Conservation (phyloP, 2,888 invertebrate genomes). For the Leptopterna dolabrata region DNA sequence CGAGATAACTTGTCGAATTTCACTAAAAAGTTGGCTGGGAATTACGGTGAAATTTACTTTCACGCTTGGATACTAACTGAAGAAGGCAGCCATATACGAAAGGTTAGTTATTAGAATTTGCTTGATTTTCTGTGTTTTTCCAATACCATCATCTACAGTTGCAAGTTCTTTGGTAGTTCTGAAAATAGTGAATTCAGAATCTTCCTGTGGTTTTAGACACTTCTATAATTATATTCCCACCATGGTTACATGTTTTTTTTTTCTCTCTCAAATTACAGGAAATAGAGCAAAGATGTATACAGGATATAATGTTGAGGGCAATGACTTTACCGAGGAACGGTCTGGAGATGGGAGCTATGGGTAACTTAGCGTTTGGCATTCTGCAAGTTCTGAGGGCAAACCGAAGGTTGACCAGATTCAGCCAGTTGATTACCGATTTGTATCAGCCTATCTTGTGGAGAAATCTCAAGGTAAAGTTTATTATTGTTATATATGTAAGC, state of each 20-base stretch:
- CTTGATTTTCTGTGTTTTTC: too few species aligned
- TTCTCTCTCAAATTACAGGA: constrained; percentile 52
- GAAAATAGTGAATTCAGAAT: too few species aligned
- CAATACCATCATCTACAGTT: too few species aligned
- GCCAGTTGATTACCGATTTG: constrained; percentile 61
- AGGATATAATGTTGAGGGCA: constrained; percentile 60
- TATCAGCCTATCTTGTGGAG: constrained; percentile 64
- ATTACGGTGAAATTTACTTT: constrained; percentile 62
- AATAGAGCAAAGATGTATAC: constrained; percentile 60
- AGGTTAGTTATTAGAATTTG: constrained; percentile 47
- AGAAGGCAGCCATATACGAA: constrained; percentile 52
- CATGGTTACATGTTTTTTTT: too few species aligned
- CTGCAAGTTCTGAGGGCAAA: constrained; percentile 60
- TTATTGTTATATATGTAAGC: too few species aligned
- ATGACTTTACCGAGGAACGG: constrained; percentile 57
- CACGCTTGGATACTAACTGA: constrained; percentile 61
- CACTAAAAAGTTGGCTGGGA: constrained; percentile 56
- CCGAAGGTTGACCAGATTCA: constrained; percentile 61
- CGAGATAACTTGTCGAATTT: constrained; percentile 55
- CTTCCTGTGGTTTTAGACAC: too few species aligned
- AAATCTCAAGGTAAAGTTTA: constrained; percentile 61
- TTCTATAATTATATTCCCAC: too few species aligned
- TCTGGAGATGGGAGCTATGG: constrained; percentile 58
- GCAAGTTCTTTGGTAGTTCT: neutral
- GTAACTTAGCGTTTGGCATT: constrained; percentile 59